Base-by-base conservation (phyloP, 37 sponge, comb jelly and placozoan genomes). In the Axinella damicornis region DNA sequence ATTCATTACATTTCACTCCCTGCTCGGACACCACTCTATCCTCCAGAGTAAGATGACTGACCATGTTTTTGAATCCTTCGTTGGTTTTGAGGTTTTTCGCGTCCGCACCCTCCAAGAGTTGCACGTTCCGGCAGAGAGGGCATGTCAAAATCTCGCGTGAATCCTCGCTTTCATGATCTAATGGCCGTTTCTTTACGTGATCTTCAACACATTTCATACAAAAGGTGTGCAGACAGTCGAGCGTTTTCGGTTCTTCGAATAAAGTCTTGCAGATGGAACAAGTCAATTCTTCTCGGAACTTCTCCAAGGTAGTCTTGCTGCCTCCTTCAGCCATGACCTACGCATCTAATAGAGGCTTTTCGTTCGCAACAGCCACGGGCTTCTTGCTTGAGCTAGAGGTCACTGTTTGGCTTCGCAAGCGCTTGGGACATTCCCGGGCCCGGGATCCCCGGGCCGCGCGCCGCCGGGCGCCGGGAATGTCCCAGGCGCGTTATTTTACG, bases 11-110 rank as follows among this genome's bases (percentile, higher is more conserved):
- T 46, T 46, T 46, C 46, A 46, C 46, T 33, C 68, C 32, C 5
- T 25, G 27, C 62, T 61, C 62, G 33, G 28, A 30, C 14, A 30
- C 33, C 11, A 67, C 68, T 14, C 34, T 18, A 21, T 72, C 73
- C 52, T 53, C 54, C 53, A 40, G 73, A 20, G 53, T 39, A 40
- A 72, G 73, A 25, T 72, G 54, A 2, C n/a, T 15, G 24, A 72
- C 73, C 73, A 72, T 72, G 54, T 72, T 72, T 25, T 72, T 40
- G 24, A 40, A 72, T 11, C 54, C 25, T 38, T 18, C 24, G 22
- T 72, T 40, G 9, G 52, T 72, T 72, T 40, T 72, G 22, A 72
- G 36, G 36, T 27, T 19, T 19, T 30, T 67, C 33, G 33, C 68
- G 28, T 67, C 68, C 28, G 68, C 33, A 30, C 2, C 33, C 32